Evolutionary conservation across 1,140 invertebrate species (phyloP), one percentile per base, ranked within the genome.

Genomic region (Forficula auricularia): DNA sequence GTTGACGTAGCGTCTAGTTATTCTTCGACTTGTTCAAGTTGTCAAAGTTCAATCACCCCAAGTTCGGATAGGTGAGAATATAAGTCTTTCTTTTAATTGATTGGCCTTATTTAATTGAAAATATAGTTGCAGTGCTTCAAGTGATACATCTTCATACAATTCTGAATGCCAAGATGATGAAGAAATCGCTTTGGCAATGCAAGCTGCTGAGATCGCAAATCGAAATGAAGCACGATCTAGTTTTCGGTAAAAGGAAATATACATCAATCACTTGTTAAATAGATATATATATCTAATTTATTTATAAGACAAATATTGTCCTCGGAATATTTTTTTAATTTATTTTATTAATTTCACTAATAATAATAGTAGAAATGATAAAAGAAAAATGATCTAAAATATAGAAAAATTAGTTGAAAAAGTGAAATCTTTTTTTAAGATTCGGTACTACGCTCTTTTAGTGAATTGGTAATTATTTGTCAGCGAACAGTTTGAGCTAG

Each of bases 81-180:
- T 30, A 40, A 4, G 22, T 31, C n/a, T 27, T 42, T 16, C 20
- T 42, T 19, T 10, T 39, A 38, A 33, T 40, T 33, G 16, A 40
- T 3, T 3, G 13, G 12, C 35, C 10, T 35, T 38, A 22, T 7
- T 38, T 2, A 31, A 42, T 14, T 35, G 4, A 20, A 51, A 48
- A 36, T 63, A 54, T 40, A 48, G 47, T 34, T 52, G 49, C 37
- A 56, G 53, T 30, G 42, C 51, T 13, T 60, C 54, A 39, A 67
- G 66, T 54, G 73, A 73, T 36, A 77, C 76, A 2, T 84, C 78
- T 36, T 84, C 82, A 40, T 83, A 79, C 52, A 77, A 79, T 45
- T 85, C 83, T 31, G 82, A 82, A 48, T 83, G 79, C 52, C 81
- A 81, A 40, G 85, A 89, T 57, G 83, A 90, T 53, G 84, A 87